These are phyloP conservation scores for Ardeotis arabs DNA, from an alignment of 2,113 vertebrate species.

Conservation along the genomic window DNA sequence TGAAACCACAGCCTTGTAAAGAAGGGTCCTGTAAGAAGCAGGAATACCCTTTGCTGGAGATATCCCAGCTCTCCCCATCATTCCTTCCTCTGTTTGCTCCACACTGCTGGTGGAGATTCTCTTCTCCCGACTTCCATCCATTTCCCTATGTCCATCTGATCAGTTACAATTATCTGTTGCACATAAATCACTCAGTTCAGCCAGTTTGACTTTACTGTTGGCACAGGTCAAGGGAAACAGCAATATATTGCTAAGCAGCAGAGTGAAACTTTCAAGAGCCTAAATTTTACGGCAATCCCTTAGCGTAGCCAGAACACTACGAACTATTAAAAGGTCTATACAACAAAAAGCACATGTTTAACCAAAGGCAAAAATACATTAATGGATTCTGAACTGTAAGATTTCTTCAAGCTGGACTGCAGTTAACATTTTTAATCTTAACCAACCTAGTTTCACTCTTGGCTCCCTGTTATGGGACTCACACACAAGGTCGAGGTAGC, in stretches of 20 bases:
- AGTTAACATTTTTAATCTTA: background rate
- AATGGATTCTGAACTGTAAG: background rate
- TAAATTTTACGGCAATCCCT: background rate
- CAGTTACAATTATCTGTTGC: background rate
- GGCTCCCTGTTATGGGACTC: background rate
- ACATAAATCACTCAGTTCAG: background rate
- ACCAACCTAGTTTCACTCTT: background rate
- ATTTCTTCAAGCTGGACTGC: background rate
- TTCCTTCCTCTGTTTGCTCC: background rate
- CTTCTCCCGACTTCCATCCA: background rate
- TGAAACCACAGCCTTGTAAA: background rate
- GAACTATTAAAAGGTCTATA: background rate
- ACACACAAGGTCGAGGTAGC: background rate
- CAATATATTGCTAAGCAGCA: background rate
- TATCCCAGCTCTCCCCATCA: background rate
- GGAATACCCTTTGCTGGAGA: background rate
- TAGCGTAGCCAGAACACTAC: background rate
- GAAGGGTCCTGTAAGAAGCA: background rate
- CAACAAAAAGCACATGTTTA: background rate
- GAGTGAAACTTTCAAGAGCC: background rate
- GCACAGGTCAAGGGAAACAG: background rate
- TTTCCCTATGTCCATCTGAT: background rate
- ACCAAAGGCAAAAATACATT: background rate
- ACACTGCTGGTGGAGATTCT: background rate
- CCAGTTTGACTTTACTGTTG: background rate